A percentile compares a stretch with the other conserved stretches of the same genome.
phyloP scores from a whole-genome alignment of 2,888 invertebrate genomes.

The Ceratothoa steindachneri region DNA sequence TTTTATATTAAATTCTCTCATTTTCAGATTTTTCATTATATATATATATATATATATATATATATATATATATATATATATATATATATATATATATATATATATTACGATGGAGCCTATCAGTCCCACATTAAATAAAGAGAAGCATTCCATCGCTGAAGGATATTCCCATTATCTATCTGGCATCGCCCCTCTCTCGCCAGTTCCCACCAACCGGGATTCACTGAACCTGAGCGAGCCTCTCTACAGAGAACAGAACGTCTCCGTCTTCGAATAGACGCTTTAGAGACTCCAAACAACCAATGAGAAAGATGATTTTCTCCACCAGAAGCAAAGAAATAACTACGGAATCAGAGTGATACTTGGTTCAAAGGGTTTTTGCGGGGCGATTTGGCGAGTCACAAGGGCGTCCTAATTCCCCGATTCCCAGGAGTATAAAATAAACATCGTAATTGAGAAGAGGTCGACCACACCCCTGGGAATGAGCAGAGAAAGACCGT shows the following conservation, averaged over 20 bases:
- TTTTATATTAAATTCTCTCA: too few relatives aligned
- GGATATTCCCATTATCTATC: background rate
- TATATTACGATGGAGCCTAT: background rate
- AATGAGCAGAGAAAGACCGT: background rate
- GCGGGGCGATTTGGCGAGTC: too few relatives aligned
- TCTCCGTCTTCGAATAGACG: too few relatives aligned
- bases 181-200: too few relatives aligned
- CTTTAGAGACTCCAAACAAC: too few relatives aligned
- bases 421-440: background rate
- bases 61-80: constrained; percentile 5
- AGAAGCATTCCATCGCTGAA: background rate
- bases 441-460: background rate
- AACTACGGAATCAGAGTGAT: too few relatives aligned
- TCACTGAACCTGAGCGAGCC: background rate
- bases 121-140: background rate
- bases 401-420: too few relatives aligned
- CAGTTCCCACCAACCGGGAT: background rate
- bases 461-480: background rate
- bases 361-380: too few relatives aligned
- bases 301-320: too few relatives aligned
- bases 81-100: constrained; percentile 12
- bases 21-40: too few relatives aligned
- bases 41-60: too few relatives aligned
- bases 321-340: too few relatives aligned
- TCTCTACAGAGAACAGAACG: background rate